Evolutionary conservation across 1,140 invertebrate species (phyloP).

Genomic region (Onthophagus taurus): DNA sequence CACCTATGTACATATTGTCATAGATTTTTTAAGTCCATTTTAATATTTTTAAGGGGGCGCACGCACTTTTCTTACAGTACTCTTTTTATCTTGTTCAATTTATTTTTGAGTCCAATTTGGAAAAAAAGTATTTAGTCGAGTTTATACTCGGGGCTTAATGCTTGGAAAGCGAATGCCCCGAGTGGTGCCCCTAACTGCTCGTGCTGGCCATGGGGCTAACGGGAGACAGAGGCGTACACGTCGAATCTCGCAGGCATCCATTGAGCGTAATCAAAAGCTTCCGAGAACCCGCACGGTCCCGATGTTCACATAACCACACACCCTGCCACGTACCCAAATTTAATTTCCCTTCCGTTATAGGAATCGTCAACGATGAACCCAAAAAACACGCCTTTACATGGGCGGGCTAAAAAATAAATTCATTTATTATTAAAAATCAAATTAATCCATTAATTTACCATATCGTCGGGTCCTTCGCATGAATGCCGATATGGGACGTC

Average conservation of each 20-base stretch:
- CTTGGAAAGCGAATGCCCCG: slow-evolving; percentile 38
- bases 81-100: background rate
- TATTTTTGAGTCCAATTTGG: background rate
- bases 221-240: slow-evolving; percentile 71
- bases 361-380: slow-evolving; percentile 89
- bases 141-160: slow-evolving; percentile 32
- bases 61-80: slow-evolving; percentile 4
- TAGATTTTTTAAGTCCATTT: slow-evolving; percentile 35
- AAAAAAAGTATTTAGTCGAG: slow-evolving; percentile 5
- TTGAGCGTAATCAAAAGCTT: slow-evolving; percentile 87
- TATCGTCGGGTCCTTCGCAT: slow-evolving; percentile 96
- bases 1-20: slow-evolving; percentile 40
- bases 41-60: slow-evolving; percentile 17
- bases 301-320: slow-evolving; percentile 95
- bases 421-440: background rate
- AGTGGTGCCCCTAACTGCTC: slow-evolving; percentile 70
- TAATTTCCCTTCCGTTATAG: slow-evolving; percentile 90
- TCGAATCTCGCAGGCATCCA: slow-evolving; percentile 73
- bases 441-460: no score
- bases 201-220: slow-evolving; percentile 77
- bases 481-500: slow-evolving; percentile 90
- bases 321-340: slow-evolving; percentile 96
- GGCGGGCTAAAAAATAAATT: slow-evolving; percentile 64
- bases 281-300: slow-evolving; percentile 86
- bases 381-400: slow-evolving; percentile 95